Base-by-base conservation (phyloP, 2,888 invertebrate genomes). In the Pterobdella sp. region DNA sequence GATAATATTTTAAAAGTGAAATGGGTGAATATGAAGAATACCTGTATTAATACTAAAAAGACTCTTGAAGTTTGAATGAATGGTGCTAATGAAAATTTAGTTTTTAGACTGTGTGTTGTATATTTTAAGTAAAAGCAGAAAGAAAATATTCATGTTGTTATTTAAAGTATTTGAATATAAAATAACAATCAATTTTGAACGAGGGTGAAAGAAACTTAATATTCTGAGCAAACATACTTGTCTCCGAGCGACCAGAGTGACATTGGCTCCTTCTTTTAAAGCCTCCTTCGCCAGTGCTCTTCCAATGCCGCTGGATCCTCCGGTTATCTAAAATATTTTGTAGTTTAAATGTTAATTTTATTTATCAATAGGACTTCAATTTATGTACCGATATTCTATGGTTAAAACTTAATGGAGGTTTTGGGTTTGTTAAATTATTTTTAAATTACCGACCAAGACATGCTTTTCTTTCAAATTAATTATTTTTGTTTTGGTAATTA, bases 251-350 rank as follows among this genome's bases (percentile, higher is more conserved):
- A 96, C 87, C 71, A 97, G 88, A 0, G 95, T 93, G 0, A 97
- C 92, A 84, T 91, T 87, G 2, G 94, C 94, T 36, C 96, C 96
- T 78, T 87, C 85, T 79, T 86, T 87, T 0, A 89, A 91, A 14
- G 90, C 91, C 80, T 91, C 87, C 35, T 89, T 85, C 0, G 94
- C 95, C 22, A 91, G 83, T 74, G 89, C 88, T 83, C 91, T 90
- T 0, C 96, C 97, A 79, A 97, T 97, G 7, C 96, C 96, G 84
- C 93, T 93, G 0, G 95, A 95, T 18, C 95, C 96, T 64, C 96
- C 96, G 36, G 94, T 94, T 65, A 96, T 86, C 88, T 88, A 60
- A 10, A 66, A 34, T n/a, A 67, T 70, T 35, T 29, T 32, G 1
- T 42, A n/a, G 7, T 42, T 42, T 18, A 42, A 42, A 42, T 42